phyloP scores from a whole-genome alignment of 2,797 vertebrate genomes.

The Typhlichthys subterraneus region DNA sequence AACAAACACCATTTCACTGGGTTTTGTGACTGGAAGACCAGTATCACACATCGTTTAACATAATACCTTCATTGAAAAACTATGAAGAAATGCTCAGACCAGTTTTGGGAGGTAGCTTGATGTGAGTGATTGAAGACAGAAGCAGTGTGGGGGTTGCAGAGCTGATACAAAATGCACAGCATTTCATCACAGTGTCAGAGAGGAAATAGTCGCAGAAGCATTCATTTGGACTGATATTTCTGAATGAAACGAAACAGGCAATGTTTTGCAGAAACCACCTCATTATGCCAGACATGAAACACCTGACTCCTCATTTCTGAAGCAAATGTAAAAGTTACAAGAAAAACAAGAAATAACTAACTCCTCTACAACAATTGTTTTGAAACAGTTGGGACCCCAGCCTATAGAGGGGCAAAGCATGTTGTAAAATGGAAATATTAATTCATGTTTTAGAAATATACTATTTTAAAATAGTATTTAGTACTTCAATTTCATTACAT shows the following conservation, averaged over 20 bases:
- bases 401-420: too few relatives aligned
- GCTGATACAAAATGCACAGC: constrained; percentile 2
- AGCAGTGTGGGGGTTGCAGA: not conserved
- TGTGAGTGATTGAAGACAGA: not conserved
- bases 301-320: too few relatives aligned
- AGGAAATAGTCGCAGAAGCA: constrained; percentile 19
- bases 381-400: too few relatives aligned
- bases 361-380: too few relatives aligned
- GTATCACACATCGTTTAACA: not conserved
- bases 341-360: too few relatives aligned
- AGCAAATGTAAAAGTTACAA: too few relatives aligned
- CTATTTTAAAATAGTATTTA: too few relatives aligned
- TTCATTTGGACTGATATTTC: constrained; percentile 2
- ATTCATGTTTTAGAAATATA: too few relatives aligned
- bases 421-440: too few relatives aligned
- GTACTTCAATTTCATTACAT: too few relatives aligned
- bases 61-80: not conserved
- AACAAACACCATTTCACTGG: not conserved
- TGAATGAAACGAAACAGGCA: not conserved
- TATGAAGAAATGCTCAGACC: not conserved
- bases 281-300: too few relatives aligned
- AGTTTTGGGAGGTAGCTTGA: not conserved
- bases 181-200: constrained; percentile 2
- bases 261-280: not conserved
- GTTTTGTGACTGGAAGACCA: constrained; percentile 8